Evolutionary conservation across 2,888 invertebrate genomes (phyloP), one percentile per base, ranked within the genome.

Genomic region (Plusia festucae): DNA sequence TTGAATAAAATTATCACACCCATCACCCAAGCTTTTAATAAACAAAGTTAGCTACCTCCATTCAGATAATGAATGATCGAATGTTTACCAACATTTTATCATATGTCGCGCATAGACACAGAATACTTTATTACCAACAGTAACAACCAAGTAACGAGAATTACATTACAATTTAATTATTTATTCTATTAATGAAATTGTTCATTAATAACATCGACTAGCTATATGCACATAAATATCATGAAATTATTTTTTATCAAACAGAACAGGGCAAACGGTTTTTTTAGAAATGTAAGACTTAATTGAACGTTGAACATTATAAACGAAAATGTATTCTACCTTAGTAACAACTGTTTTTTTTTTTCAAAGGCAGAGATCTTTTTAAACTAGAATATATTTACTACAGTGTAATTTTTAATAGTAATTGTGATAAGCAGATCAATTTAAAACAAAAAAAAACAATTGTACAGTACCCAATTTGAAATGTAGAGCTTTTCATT

Each of bases 1-100:
- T 88, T 88, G 87, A 86, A 84, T 82, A 77, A 82, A 79, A 82
- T 85, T 83, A 84, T 82, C 77, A 76, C 71, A 65, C 67, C 71
- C 66, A 79, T 79, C 76, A 77, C 61, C 63, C 59, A 62, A 81
- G 81, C 73, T 82, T 82, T 82, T 80, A 80, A 74, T 83, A 73
- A 73, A 73, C 71, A 70, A 79, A 75, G 68, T 73, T 66, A 54
- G 60, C 54, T 73, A 55, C 63, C 27, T 68, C 27, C 65, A 64
- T 64, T 62, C 46, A 62, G 40, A 60, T 60, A 58, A 32, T 59
- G 53, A 72, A 30, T 60, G 49, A 67, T 73, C 8, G 40, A 53
- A 55, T 74, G 63, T 63, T 67, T 67, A 67, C 53, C 24, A 55
- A 64, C 55, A 49, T 67, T 70, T 52, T 52, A 63, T 46, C 8